Evolutionary conservation across 2,113 vertebrate species (phyloP).

Genomic region (Tychaedon coryphoeus): DNA sequence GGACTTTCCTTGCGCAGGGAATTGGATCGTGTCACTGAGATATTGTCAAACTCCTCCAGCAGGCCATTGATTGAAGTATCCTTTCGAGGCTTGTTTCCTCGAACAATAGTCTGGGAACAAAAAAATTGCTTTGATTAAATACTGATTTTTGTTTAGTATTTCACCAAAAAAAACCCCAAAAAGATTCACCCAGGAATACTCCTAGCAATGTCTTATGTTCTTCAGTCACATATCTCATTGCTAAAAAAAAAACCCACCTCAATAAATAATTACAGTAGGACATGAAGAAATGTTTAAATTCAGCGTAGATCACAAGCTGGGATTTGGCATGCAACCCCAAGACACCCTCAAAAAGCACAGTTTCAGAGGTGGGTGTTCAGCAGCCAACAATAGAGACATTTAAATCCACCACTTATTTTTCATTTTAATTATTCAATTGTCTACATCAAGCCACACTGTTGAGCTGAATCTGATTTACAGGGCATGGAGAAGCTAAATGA

Average conservation of each 20-base stretch:
- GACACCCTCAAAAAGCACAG: neutral
- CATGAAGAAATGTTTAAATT: neutral
- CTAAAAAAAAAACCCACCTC: neutral
- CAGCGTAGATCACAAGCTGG: neutral
- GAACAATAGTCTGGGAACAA: conserved; percentile 89
- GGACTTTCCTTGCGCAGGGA: conserved; percentile 96
- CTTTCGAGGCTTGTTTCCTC: conserved; percentile 91
- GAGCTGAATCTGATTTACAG: neutral
- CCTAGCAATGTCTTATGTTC: accelerated
- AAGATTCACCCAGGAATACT: neutral
- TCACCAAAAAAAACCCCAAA: neutral
- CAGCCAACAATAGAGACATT: neutral
- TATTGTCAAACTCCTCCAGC: conserved; percentile 96
- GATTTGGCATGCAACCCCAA: neutral
- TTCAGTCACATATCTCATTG: neutral
- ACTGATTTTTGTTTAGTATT: neutral
- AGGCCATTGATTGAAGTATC: conserved; percentile 95
- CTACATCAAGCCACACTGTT: neutral
- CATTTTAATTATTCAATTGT: neutral
- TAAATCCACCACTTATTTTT: neutral
- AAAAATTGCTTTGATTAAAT: conserved; percentile 55
- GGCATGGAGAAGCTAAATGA: neutral
- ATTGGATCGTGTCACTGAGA: conserved; percentile 97
- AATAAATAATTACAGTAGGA: neutral
- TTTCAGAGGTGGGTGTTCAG: neutral